Percentiles rank a stretch among this genome's conserved stretches.
Evolutionary conservation across 2,797 vertebrate species (phyloP).

Genomic region (Corythornis leucogaster): DNA sequence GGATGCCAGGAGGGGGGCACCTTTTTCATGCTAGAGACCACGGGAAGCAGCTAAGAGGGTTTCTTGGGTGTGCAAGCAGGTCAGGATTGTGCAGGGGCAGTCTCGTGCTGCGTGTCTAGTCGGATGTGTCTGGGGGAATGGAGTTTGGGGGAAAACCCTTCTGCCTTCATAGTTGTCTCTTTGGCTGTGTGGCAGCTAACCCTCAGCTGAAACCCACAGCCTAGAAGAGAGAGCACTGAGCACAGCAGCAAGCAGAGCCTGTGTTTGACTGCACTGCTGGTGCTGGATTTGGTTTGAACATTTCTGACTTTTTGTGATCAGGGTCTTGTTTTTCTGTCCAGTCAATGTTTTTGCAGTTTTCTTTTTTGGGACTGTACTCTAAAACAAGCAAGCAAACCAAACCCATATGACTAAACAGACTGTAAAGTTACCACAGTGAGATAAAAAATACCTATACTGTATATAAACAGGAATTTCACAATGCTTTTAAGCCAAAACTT

Average conservation of each 20-base stretch:
- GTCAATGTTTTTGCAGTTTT: not conserved
- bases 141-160: not conserved
- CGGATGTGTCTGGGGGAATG: rapidly evolving
- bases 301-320: not conserved
- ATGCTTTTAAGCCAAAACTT: not conserved
- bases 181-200: rapidly evolving
- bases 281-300: not conserved
- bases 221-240: not conserved
- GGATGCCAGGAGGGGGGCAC: not conserved
- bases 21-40: rapidly evolving
- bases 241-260: not conserved
- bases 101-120: rapidly evolving
- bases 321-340: not conserved
- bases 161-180: not conserved
- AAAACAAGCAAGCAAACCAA: not conserved
- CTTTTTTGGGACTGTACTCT: rapidly evolving
- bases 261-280: rapidly evolving
- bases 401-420: not conserved
- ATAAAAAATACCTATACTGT: not conserved
- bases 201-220: not conserved
- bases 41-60: not conserved
- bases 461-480: not conserved
- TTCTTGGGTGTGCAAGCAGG: not conserved
- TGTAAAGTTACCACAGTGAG: not conserved
- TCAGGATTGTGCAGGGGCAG: no score